Evolutionary conservation across 2,888 invertebrate species (phyloP), one percentile per base, ranked within the genome.

Genomic region (Tenthredo amoena): DNA sequence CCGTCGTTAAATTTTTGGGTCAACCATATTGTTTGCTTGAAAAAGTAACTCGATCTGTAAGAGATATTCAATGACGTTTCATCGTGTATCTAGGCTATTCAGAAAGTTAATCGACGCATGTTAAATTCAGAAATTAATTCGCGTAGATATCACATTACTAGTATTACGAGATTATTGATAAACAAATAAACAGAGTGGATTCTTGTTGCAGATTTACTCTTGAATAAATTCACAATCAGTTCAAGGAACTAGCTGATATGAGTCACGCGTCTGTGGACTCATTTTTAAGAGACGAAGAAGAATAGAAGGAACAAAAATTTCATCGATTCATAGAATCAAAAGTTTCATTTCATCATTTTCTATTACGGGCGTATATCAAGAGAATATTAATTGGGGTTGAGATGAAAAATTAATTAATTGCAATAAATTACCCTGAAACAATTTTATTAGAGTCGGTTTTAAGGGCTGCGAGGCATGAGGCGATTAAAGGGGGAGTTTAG

Each of bases 1-100:
- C 2, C 18, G 18, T 4, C 55, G n/a, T 7, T n/a, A 55, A 55
- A 55, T n/a, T 55, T n/a, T 55, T 55, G n/a, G 55, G 55, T 55
- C 55, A 55, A 55, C n/a, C n/a, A 55, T 55, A 55, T 55, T 55
- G 55, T 18, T n/a, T n/a, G n/a, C n/a, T n/a, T n/a, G 6, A 55
- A 55, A 55, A n/a, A n/a, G 55, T 55, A 55, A 55, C n/a, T 55
- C n/a, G 55, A 55, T 55, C 55, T n/a, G n/a, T 55, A 55, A 55
- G 7, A 55, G n/a, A 55, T 55, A 55, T n/a, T 55, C 55, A n/a
- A 55, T 55, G 55, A 55, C 55, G 55, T 55, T 55, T 55, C n/a
- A n/a, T 55, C 7, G n/a, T 55, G n/a, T n/a, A 55, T 55, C 26
- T 26, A 55, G n/a, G n/a, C 55, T 6, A 55, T 55, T 55, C 55